phyloP scores from a whole-genome alignment of 2,113 vertebrate genomes.

The Rhegmatorhina hoffmannsi region DNA sequence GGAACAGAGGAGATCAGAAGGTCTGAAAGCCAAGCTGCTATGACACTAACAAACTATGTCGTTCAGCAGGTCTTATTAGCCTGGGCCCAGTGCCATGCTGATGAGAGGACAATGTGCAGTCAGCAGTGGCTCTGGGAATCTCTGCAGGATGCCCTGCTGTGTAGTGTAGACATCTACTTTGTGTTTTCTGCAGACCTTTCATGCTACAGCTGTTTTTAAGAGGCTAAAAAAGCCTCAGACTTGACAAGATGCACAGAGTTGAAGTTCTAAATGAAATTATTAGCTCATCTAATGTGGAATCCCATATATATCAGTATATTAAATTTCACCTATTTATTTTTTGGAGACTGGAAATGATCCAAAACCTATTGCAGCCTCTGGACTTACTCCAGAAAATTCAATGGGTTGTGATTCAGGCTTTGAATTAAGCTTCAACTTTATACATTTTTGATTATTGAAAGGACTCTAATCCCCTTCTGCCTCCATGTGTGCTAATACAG shows the following conservation, averaged over 20 bases:
- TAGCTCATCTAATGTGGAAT: neutral
- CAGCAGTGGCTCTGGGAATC: neutral
- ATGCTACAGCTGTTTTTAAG: neutral
- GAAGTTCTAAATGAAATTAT: neutral
- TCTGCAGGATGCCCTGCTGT: neutral
- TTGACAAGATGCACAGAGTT: neutral
- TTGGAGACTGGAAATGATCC: slow-evolving; percentile 10
- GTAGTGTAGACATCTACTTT: neutral
- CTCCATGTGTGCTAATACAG: slow-evolving; percentile 34
- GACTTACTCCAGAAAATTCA: slow-evolving; percentile 37
- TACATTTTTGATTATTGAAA: slow-evolving; percentile 55
- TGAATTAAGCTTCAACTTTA: slow-evolving; percentile 34
- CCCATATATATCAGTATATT: neutral
- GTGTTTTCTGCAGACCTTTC: slow-evolving; percentile 4
- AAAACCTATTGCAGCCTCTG: slow-evolving; percentile 18
- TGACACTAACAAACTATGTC: neutral
- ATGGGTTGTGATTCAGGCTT: slow-evolving; percentile 29
- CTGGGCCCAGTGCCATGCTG: slow-evolving; percentile 41
- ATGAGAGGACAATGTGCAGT: neutral
- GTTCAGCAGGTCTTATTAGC: neutral
- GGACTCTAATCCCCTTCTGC: slow-evolving; percentile 36
- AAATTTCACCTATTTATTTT: slow-evolving; percentile 23
- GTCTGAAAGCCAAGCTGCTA: neutral
- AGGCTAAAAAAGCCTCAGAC: neutral
- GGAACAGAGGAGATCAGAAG: neutral